Base-by-base conservation (phyloP, 2,888 invertebrate species). In the Leptothorax acervorum region DNA sequence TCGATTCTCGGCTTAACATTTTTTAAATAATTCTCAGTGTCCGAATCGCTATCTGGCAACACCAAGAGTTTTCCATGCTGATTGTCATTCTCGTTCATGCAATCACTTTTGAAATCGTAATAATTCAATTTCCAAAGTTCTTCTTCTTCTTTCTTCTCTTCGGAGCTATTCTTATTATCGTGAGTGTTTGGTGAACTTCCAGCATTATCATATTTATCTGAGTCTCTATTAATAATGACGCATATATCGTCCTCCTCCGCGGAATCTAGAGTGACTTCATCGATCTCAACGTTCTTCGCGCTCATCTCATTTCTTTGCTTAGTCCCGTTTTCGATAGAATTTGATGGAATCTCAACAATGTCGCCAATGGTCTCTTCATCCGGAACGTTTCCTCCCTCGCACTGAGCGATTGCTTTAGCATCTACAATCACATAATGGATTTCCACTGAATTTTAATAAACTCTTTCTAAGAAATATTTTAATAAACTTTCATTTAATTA, bases 31-130 rank as follows among this genome's bases (percentile, higher is more conserved):
- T 96, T 95, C 85, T 96, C 96, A 86, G 95, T 96, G 83, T 97
- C 97, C 0, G 96, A 96, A 90, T 97, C 97, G 94, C 96, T 97
- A 88, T 97, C 96, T 6, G 97, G 96, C 48, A 97, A 95, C 86
- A 97, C 96, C 23, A 97, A 95, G 55, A 96, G 95, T 91, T 96
- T 95, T 71, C 92, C 92, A 82, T 92, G 91, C 18, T 91, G 70
- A 51, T 90, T 84, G 31, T 90, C 87, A 57, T 90, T 55, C 55
- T 87, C 81, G 94, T 95, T 79, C 15, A 23, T 1, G 5, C 65
- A 66, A 45, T 75, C 57, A 60, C 82, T 66, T 48, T 85, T 82
- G 4, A 85, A 84, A 75, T 60, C 78, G 51, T 76, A 84, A 71
- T 81, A 35, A 51, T 73, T 70, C 35, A 83, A 71, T n/a, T 55